Evolutionary conservation across 1,140 invertebrate species (phyloP), one percentile per base, ranked within the genome.

Genomic region (Agrilus planipennis): DNA sequence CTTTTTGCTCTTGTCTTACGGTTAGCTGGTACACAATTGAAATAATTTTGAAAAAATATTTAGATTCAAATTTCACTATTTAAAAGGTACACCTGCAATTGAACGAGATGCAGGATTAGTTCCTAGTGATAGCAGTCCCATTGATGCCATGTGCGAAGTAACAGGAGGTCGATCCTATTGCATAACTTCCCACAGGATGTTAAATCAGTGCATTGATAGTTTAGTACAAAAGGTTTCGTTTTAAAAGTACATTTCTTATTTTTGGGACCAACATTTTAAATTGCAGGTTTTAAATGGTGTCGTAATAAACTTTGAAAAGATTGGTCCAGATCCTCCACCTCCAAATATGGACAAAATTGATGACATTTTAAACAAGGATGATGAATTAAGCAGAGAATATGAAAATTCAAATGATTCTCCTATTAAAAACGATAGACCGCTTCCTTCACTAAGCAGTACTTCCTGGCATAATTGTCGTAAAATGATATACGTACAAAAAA

Each of bases 81-180:
- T 46, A 21, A 41, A 34, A 50, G 59, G 59, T 3, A 77, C 77
- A 14, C 76, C 77, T 1, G 69, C 74, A n/a, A 57, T 71, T 2
- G 72, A 73, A 43, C 55, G 72, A 39, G 71, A 76, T 52, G 75
- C 73, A 16, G 80, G 78, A 21, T 71, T 90, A 39, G 88, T 93
- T 14, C 85, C 90, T 19, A 89, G 85, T 50, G 92, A 97, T 58
- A 76, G 80, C 42, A 91, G 89, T 36, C 89, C 90, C 0, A 90
- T 98, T 49, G 91, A 97, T 68, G 81, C 85, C 2, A 95, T 98
- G 89, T 98, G 94, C 70, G 92, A 97, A 73, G 91, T 96, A n/a
- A 98, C 93, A 3, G 94, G 93, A 65, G 94, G 93, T 42, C 77
- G 93, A 19, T 97, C 93, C 0, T 99, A 96, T 64, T 86, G 83